A percentile compares a stretch with the other conserved stretches of the same genome.
These are phyloP conservation scores for Lycia hirtaria DNA, from an alignment of 2,888 invertebrate genomes.

Conservation along the genomic window DNA sequence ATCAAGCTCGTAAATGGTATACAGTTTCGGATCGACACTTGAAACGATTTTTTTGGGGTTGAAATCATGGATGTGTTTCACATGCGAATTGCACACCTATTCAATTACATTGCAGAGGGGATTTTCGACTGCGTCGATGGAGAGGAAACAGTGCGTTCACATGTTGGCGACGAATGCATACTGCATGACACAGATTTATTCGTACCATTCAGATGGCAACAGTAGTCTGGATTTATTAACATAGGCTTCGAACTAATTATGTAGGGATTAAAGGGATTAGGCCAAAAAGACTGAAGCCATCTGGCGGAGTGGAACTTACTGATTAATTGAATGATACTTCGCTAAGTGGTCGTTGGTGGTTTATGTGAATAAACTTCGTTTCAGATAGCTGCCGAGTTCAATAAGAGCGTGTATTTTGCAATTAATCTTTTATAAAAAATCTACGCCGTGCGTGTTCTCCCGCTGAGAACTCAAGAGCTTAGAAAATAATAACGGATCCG, in stretches of 20 bases:
- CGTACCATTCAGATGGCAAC: slow-evolving; percentile 77
- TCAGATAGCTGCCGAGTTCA: slow-evolving; percentile 15
- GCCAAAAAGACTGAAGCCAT: slow-evolving; percentile 61
- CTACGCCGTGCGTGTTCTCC: slow-evolving; percentile 49
- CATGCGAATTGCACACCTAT: slow-evolving; percentile 53
- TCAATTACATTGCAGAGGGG: slow-evolving; percentile 43
- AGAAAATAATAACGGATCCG: slow-evolving; percentile 71
- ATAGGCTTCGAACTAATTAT: slow-evolving; percentile 70
- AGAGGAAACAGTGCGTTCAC: slow-evolving; percentile 49
- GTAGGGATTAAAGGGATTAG: slow-evolving; percentile 68
- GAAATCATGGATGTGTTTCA: slow-evolving; percentile 46
- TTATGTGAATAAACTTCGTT: slow-evolving; percentile 34
- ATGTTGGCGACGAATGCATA: slow-evolving; percentile 68
- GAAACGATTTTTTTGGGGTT: slow-evolving; percentile 80
- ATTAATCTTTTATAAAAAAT: slow-evolving; percentile 51
- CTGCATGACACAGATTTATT: slow-evolving; percentile 82
- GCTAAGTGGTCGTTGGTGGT: slow-evolving; percentile 16
- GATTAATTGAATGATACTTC: slow-evolving; percentile 36
- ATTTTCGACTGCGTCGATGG: slow-evolving; percentile 45
- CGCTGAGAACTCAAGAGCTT: slow-evolving; percentile 60
- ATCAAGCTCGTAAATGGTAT: slow-evolving; percentile 83
- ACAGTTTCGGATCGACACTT: slow-evolving; percentile 81
- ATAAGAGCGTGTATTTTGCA: slow-evolving; percentile 16
- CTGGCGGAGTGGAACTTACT: slow-evolving; percentile 51
- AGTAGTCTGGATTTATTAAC: slow-evolving; percentile 74